phyloP scores from a whole-genome alignment of 2,888 invertebrate genomes.

The Limnephilus marmoratus region DNA sequence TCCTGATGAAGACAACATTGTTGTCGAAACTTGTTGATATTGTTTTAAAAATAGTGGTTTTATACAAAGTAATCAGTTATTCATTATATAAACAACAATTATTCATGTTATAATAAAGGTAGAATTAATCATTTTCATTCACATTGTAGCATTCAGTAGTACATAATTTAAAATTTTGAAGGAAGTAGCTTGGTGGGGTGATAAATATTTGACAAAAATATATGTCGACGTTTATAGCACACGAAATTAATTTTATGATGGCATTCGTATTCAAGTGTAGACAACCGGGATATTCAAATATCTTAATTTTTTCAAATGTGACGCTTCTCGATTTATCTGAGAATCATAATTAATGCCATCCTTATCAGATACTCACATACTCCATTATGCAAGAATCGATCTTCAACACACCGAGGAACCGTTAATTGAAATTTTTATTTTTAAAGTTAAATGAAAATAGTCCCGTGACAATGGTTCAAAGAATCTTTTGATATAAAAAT shows the following conservation, averaged over 20 bases:
- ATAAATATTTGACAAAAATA: not conserved
- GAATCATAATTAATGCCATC: not conserved
- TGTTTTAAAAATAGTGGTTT: too few species aligned
- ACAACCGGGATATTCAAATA: too few species aligned
- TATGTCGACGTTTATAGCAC: not conserved
- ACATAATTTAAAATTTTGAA: not conserved
- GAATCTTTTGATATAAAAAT: not conserved
- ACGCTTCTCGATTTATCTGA: not conserved
- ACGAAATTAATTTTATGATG: not conserved
- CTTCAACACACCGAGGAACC: not conserved
- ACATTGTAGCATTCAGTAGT: not conserved
- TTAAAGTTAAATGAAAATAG: not conserved
- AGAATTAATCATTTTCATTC: too few species aligned
- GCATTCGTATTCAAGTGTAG: not conserved
- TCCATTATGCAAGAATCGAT: not conserved
- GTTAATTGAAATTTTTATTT: not conserved
- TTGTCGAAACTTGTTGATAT: too few species aligned
- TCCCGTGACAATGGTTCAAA: not conserved
- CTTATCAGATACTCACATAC: not conserved
- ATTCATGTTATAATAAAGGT: too few species aligned
- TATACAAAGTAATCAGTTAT: too few species aligned
- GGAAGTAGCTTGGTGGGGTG: not conserved
- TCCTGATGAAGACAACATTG: too few species aligned
- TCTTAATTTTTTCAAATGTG: not conserved
- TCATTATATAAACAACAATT: too few species aligned